phyloP scores from a whole-genome alignment of 2,797 vertebrate species.

The Decapterus maruadsi region DNA sequence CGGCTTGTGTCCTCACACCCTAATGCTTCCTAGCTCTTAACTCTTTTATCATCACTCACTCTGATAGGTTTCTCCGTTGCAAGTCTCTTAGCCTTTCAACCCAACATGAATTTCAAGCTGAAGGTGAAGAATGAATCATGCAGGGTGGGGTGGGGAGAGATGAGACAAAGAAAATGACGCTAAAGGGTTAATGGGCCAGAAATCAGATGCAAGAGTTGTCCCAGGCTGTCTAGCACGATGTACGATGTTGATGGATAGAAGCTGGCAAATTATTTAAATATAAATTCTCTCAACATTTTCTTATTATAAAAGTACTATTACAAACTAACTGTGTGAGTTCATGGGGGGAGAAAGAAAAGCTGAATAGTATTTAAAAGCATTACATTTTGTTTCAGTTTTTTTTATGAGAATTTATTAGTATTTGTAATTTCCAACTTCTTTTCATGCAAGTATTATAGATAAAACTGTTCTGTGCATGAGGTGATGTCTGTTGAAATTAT shows the following conservation, averaged over 20 bases:
- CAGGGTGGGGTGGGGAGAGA: not conserved
- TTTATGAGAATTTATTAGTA: not conserved
- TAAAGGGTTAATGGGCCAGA: constrained; percentile 21
- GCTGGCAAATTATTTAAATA: too few relatives aligned
- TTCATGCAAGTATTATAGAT: too few relatives aligned
- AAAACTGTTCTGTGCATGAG: not conserved
- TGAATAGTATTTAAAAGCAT: not conserved
- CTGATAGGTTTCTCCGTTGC: constrained; percentile 17
- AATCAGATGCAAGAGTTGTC: constrained; percentile 15
- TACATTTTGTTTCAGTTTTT: too few relatives aligned
- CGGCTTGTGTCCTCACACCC: not conserved
- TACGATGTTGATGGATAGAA: not conserved
- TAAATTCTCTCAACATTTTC: too few relatives aligned
- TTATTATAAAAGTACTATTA: too few relatives aligned
- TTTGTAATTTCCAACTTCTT: too few relatives aligned
- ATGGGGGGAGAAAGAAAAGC: not conserved
- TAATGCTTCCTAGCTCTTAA: constrained; percentile 2
- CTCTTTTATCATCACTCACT: constrained; percentile 36
- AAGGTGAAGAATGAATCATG: constrained; percentile 27
- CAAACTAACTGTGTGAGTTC: not conserved
- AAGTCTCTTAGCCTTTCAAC: constrained; percentile 36
- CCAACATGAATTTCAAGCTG: constrained; percentile 28
- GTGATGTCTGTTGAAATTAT: not conserved
- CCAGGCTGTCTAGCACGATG: not conserved
- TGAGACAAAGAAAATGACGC: constrained; percentile 3